Conservation (phyloP, 2,797 vertebrate genomes). For the Allobates femoralis region DNA sequence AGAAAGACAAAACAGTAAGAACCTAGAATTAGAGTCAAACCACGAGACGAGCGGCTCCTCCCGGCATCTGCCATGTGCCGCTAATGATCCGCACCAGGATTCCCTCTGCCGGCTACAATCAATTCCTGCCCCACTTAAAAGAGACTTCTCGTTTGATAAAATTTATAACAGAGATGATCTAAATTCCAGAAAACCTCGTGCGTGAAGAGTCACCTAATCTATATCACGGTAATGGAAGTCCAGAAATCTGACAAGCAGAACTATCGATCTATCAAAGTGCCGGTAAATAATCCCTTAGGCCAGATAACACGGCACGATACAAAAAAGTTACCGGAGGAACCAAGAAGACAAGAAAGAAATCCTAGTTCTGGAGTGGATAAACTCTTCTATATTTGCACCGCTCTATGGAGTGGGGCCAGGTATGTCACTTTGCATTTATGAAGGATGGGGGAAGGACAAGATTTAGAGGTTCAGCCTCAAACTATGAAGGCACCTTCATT, state of each 20-base stretch:
- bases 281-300: neutral
- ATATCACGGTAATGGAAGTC: neutral
- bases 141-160: neutral
- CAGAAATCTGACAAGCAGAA: neutral
- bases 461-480: too few relatives aligned
- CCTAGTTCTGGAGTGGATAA: neutral
- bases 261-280: neutral
- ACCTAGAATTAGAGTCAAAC: neutral
- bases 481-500: too few relatives aligned
- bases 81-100: neutral
- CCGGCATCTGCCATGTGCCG: neutral
- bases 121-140: neutral
- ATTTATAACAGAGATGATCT: slow-evolving; percentile 8
- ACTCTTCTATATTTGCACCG: neutral
- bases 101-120: slow-evolving; percentile 5
- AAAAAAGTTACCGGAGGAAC: neutral
- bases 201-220: neutral
- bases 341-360: neutral
- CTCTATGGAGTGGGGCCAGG: neutral
- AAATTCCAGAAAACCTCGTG: neutral
- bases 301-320: neutral
- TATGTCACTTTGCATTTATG: neutral
- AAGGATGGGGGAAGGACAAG: too few relatives aligned
- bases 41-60: neutral
- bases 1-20: neutral